Evolutionary conservation across 2,113 vertebrate genomes (phyloP).

Genomic region (Oriolus oriolus): DNA sequence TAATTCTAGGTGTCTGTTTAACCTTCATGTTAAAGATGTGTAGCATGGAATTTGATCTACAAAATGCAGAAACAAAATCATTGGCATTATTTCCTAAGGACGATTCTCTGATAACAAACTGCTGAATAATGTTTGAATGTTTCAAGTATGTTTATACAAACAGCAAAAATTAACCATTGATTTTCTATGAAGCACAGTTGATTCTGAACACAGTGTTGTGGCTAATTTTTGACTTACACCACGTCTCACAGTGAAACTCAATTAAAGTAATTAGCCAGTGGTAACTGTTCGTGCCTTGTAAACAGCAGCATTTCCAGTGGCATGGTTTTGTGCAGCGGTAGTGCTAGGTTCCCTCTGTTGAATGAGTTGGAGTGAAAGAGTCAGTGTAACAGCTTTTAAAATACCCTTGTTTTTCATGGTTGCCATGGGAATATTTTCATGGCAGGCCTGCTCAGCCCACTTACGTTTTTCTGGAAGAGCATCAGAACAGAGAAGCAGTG

Average conservation of each 20-base stretch:
- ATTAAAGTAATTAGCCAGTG: neutral
- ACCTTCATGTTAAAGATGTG: neutral
- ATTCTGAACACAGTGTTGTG: neutral
- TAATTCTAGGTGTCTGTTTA: neutral
- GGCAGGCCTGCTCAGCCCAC: neutral
- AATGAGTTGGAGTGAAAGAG: neutral
- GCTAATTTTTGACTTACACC: neutral
- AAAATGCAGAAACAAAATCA: neutral
- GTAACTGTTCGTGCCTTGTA: neutral
- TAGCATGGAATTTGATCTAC: fast-evolving
- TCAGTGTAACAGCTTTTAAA: neutral
- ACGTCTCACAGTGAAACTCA: neutral
- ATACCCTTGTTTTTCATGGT: neutral
- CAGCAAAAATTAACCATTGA: neutral
- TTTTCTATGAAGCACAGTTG: neutral
- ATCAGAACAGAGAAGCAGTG: neutral
- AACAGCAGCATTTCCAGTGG: neutral
- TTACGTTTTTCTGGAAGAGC: neutral
- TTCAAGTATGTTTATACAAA: neutral
- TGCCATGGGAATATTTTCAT: constrained; percentile 28
- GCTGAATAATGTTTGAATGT: neutral
- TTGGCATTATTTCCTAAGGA: neutral
- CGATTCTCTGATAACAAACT: neutral
- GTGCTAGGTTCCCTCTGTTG: neutral
- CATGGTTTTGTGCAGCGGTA: neutral